Evolutionary conservation across 2,888 invertebrate species (phyloP), one percentile per base, ranked within the genome.

Genomic region (Coenonympha glycerion): DNA sequence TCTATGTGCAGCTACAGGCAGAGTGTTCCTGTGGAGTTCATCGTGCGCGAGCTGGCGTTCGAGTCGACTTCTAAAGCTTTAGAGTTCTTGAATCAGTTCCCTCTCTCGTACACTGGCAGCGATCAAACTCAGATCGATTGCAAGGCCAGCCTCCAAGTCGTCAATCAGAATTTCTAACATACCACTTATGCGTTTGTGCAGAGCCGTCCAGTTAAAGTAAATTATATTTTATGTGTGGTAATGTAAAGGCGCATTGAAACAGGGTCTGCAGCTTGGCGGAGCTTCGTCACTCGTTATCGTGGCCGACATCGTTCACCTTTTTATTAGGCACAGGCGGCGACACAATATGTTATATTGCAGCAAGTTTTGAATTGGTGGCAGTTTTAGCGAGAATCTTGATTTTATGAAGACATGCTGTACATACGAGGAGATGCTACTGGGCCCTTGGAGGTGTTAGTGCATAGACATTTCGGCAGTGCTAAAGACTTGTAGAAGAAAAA

Each of bases 1-100:
- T 85, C 70, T 89, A 86, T 88, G 89, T 91, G 80, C 93, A 97
- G 97, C 91, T 97, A 95, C 91, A 97, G 97, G 74, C 97, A 95
- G 88, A 91, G 90, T 84, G 91, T 98, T 89, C 92, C 94, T 70
- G 91, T 96, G 88, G 92, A 92, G 80, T 94, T 93, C 91, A 90
- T 98, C 88, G 88, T 91, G 78, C 91, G 92, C 84, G 93, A 95
- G 89, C 90, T 98, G 91, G 95, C 94, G 76, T 97, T 97, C 90
- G 91, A 92, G 72, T 92, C 93, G 66, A 88, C 87, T 76, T 92
- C 92, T 80, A 94, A 95, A 83, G 95, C 95, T 87, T 87, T 92
- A 83, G 93, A 95, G 80, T 98, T 97, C 92, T 90, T 98, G 78
- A 90, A 90, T 79, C 92, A 93, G 71, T 93, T 94, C 83, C 91